Base-by-base conservation (phyloP, 1,140 invertebrate genomes). In the Chionoecetes opilio region DNA sequence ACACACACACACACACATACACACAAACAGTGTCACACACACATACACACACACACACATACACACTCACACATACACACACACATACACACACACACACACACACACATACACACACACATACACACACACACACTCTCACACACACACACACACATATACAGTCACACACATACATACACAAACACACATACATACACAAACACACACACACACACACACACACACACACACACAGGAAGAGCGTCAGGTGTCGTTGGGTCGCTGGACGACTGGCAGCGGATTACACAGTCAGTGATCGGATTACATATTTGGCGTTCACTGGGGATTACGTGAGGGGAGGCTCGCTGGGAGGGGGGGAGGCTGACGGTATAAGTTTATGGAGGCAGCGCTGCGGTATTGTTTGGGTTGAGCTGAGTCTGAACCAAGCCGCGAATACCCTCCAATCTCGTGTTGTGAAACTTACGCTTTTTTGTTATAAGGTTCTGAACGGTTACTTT, bases 211-310 rank as follows among this genome's bases (percentile, higher is more conserved):
- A 75, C 63, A 75, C 63, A 75, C 63, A 75, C 63, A 75, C 63
- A 75, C 63, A 75, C 63, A 75, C 63, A 75, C 63, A 75, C 63
- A 75, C 63, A 75, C 63, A 75, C 26, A 75, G 63, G 63, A 75
- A n/a, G 63, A 75, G 63, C 63, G 63, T 75, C 63, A 75, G 63
- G 63, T 75, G 63, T 75, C 63, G 63, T 75, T 75, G 63, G 63
- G 63, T 75, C 63, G 63, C 63, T 75, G 63, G 63, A 75, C 63
- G 63, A 75, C 63, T 75, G 21, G n/a, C 63, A 75, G n/a, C 63
- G 63, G 63, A 75, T 75, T 75, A 75, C 63, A 26, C 63, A 75
- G 63, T 75, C 63, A 75, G 63, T 75, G 63, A 75, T 75, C 63
- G 21, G 63, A 75, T 75, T 75, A 75, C 63, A 75, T 75, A 75